Conservation (phyloP, 2,113 vertebrate species). For the Melanerpes formicivorus region DNA sequence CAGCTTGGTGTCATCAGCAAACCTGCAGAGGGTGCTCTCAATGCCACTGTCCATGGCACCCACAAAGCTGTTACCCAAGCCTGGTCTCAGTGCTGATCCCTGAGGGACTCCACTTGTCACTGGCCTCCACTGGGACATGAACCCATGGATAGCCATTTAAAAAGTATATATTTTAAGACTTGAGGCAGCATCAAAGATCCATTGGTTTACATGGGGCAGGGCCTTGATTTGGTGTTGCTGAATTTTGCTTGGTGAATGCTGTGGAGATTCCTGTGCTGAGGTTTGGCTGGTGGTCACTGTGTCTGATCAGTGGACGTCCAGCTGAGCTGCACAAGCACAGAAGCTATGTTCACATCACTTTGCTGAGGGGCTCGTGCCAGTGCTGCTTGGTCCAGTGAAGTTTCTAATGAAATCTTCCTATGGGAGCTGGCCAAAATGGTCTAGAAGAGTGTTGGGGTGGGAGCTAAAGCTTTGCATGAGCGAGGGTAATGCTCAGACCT, state of each 20-base stretch:
- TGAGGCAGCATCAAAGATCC: not conserved
- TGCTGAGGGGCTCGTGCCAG: rapidly evolving
- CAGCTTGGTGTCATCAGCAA: no score
- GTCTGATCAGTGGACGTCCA: not conserved
- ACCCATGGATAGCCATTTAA: not conserved
- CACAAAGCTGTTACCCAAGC: no score
- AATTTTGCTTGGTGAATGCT: not conserved
- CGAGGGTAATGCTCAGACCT: rapidly evolving
- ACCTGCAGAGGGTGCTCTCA: no score
- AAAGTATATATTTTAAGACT: not conserved
- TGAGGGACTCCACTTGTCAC: no score
- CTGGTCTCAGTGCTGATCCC: no score
- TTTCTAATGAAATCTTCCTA: not conserved
- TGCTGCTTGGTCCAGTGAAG: rapidly evolving
- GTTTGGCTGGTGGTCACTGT: not conserved
- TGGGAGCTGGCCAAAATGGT: not conserved
- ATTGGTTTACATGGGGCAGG: not conserved
- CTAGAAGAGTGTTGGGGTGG: not conserved
- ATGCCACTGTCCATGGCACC: no score
- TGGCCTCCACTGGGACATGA: no score
- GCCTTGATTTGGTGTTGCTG: not conserved
- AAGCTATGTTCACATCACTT: no score
- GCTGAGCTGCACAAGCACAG: not conserved
- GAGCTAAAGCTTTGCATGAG: not conserved
- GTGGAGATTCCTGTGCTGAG: not conserved